Evolutionary conservation across 2,888 invertebrate species (phyloP), one percentile per base, ranked within the genome.

Genomic region (Ochropleura plecta): DNA sequence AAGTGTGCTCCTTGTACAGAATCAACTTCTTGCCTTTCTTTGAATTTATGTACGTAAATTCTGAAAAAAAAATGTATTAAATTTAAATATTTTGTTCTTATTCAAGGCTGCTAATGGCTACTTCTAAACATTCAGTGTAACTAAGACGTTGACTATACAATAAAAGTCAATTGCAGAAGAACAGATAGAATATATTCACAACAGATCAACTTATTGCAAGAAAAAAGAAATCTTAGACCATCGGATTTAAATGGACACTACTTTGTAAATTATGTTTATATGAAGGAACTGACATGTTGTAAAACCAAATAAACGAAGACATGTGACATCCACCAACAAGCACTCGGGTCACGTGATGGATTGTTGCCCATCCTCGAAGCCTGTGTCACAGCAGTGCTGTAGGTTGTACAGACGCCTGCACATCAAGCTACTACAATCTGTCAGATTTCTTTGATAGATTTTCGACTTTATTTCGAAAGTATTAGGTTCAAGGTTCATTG

Each of bases 1-100:
- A 75, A 44, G 75, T 76, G 40, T 76, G 14, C 1, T 46, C 44
- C n/a, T 67, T 67, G 46, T 76, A 76, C 57, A 75, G 14, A 18
- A 76, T 20, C 44, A 75, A 59, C 44, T 8, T 42, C 49, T 76
- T 75, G 14, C 75, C 75, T 20, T 14, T 44, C 49, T 30, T 76
- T 14, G 76, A 76, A 20, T 4, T 9, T 14, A 75, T 76, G 20
- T 51, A 67, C 57, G 46, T 9, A 7, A 76, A 59, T 40, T 67
- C 75, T 75, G 16, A 40, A 73, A 73, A 30, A 46, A 59, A 59
- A 5, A 0, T 30, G 75, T 8, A 20, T 18, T 1, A 3, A 16
- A 57, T 18, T 30, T 55, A 16, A 12, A 20, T n/a, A 0, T 55
- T 42, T 20, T 18, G 9, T 48, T 57, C 1, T 30, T 2, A 30